These are phyloP conservation scores for Syngnathus rostellatus DNA, from an alignment of 2,797 vertebrate genomes.

Conservation along the genomic window DNA sequence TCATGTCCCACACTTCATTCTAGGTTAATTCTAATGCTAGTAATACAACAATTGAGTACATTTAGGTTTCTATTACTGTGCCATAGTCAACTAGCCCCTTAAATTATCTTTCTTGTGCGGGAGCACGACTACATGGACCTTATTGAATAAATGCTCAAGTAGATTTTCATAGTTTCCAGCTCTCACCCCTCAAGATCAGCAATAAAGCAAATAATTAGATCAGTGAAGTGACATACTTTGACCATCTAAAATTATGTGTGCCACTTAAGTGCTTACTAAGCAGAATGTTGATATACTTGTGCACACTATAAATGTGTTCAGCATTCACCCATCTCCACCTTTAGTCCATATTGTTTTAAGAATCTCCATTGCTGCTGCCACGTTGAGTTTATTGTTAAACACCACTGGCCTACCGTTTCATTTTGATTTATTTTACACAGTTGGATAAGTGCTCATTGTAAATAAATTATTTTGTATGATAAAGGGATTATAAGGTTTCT, in stretches of 20 bases:
- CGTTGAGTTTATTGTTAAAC: neutral
- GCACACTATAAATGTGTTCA: slow-evolving; percentile 6
- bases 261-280: neutral
- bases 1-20: neutral
- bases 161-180: no score
- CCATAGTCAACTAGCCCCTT: no score
- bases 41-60: neutral
- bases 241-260: neutral
- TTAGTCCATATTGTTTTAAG: slow-evolving; percentile 19
- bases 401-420: no score
- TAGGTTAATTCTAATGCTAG: no score
- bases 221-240: no score
- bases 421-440: neutral
- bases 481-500: neutral
- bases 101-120: no score
- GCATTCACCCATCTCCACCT: slow-evolving; percentile 12
- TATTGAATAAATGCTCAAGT: no score
- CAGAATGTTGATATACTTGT: neutral
- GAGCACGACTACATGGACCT: no score
- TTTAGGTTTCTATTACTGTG: no score
- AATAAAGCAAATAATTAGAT: no score
- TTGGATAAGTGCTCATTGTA: neutral
- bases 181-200: no score
- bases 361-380: neutral
- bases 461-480: neutral